A percentile compares a stretch with the other conserved stretches of the same genome.
phyloP scores from a whole-genome alignment of 2,113 vertebrate genomes.

The Alethe castanea region DNA sequence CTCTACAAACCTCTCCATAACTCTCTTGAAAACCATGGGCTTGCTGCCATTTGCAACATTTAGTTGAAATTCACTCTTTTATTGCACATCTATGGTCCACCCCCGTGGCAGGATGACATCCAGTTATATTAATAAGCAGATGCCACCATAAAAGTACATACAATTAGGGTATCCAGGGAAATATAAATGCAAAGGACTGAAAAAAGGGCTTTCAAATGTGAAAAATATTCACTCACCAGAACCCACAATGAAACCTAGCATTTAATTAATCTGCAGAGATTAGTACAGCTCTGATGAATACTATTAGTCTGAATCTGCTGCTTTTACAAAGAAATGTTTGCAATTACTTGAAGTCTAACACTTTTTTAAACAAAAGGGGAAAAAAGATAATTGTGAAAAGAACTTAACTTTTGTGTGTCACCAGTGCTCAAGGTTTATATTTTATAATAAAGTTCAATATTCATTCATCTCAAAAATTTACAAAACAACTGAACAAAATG shows the following conservation, averaged over 20 bases:
- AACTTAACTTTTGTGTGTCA: neutral
- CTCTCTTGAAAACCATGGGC: neutral
- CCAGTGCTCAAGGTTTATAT: neutral
- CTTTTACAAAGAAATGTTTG: neutral
- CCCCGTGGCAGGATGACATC: neutral
- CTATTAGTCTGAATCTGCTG: neutral
- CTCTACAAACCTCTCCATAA: neutral
- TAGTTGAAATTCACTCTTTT: neutral
- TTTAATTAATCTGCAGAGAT: constrained; percentile 1
- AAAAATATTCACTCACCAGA: neutral
- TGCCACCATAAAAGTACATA: neutral
- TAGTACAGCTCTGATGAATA: neutral
- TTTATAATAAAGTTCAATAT: neutral
- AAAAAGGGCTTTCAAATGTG: neutral
- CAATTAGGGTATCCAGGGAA: neutral
- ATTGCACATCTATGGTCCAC: neutral
- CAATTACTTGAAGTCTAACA: neutral
- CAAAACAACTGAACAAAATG: neutral
- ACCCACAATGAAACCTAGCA: neutral
- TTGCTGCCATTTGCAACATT: neutral
- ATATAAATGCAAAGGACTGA: neutral
- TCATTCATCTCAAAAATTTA: neutral
- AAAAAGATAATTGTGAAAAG: neutral
- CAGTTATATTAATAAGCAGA: neutral
- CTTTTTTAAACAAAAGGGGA: neutral